Base-by-base conservation (phyloP, 2,113 vertebrate genomes). In the Phyllostomus discolor region DNA sequence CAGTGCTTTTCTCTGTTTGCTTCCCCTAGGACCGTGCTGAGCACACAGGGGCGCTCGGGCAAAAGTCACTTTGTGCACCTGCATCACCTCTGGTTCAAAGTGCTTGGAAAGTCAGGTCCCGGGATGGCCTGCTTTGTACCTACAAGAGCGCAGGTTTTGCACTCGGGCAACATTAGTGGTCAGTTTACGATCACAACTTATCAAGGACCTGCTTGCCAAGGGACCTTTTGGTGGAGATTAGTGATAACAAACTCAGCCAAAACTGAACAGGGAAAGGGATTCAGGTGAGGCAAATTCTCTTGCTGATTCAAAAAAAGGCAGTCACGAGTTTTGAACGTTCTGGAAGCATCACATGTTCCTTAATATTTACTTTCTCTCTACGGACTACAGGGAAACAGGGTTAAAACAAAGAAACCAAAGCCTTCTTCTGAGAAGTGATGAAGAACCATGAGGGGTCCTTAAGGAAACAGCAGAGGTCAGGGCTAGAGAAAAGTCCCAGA, bases 241-340 rank as follows among this genome's bases (percentile, higher is more conserved):
- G 79, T 59, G 75, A 91, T 69, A 69, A 87, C 22, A 73, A 70
- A 90, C 59, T 89, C 86, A 50, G 54, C 91, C 64, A 88, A 94
- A 82, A 64, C 38, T 64, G 81, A 95, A 54, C 73, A 75, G 67
- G 94, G 67, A 64, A 90, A 93, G 66, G 28, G 31, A 88, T 66
- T 84, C 52, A 35, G 83, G 59, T 78, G 87, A 91, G 88, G 62
- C 90, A 86, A 82, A 66, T 78, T 28, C 62, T 52, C 52, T 76
- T 69, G 86, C 81, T 83, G 88, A 88, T 90, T 78, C 41, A 64
- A 46, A 78, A 91, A 96, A 94, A 79, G 46, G 35, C 72, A n/a
- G 48, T 78, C 43, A 20, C 15, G 38, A 35, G 85, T 88, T 86
- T 91, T 15, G 10, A 64, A 85, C 46, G 22, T 82, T 88, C 90